Evolutionary conservation across 1,140 invertebrate genomes (phyloP), one percentile per base, ranked within the genome.

Genomic region (Tyrophagus putrescentiae): DNA sequence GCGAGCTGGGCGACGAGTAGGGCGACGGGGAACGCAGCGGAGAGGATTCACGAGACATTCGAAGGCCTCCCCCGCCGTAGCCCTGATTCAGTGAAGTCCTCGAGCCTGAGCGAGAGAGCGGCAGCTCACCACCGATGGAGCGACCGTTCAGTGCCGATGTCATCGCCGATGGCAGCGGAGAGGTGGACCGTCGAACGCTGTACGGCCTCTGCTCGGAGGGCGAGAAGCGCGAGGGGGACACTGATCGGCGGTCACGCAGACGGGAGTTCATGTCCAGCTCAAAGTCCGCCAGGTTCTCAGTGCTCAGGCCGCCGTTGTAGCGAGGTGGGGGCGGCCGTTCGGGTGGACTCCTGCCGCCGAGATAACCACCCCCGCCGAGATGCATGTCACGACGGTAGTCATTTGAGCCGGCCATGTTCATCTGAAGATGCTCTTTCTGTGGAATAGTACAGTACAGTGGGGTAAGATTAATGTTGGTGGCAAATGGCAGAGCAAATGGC

Each of bases 301-400:
- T 31, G 13, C 52, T 54, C 32, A 31, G 27, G 9, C 27, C 13
- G 21, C 31, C 32, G 39, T 31, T 2, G 39, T 27, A 2, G 11
- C 25, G 16, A 23, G 52, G 52, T 13, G 52, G 52, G n/a, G 52
- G 52, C 6, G 52, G 52, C 4, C 52, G 16, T 54, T 13, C 52
- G n/a, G 52, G 52, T 32, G 52, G 52, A 27, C 21, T 21, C 21
- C 36, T 39, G 21, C 21, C 13, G 13, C 36, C 36, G 21, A 13
- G 36, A 39, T 39, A 13, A 39, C 36, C 45, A 48, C 31, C n/a
- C n/a, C n/a, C n/a, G n/a, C n/a, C n/a, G n/a, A n/a, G 41, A 42
- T 42, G 41, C 3, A 42, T 42, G 41, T n/a, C n/a, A n/a, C n/a
- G 41, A 42, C 6, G 41, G n/a, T n/a, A 42, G 25, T 42, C 41